These are phyloP conservation scores for Melanostoma scalare DNA, from an alignment of 2,888 invertebrate genomes.

Conservation along the genomic window DNA sequence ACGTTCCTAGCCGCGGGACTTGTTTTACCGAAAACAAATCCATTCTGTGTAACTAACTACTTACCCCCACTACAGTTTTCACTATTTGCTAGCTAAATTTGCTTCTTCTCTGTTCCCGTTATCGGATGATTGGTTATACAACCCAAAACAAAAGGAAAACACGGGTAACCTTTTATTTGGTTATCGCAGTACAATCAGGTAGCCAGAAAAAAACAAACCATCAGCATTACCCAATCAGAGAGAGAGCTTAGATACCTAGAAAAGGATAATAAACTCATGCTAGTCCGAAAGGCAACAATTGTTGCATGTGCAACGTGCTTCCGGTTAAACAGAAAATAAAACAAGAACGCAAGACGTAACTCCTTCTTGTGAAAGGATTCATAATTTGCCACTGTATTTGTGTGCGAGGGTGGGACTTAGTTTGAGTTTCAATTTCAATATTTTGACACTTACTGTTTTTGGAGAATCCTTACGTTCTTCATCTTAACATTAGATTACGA, in stretches of 20 bases:
- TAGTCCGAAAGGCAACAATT: slow-evolving; percentile 6
- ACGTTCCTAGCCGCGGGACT: slow-evolving; percentile 7
- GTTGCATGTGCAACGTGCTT: slow-evolving; percentile 47
- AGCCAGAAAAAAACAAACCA: background rate
- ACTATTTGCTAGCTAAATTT: too few relatives aligned
- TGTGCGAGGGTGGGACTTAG: too few relatives aligned
- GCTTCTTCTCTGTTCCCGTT: background rate
- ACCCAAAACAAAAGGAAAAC: slow-evolving; percentile 3
- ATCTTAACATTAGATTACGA: slow-evolving; percentile 43
- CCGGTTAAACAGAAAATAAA: background rate
- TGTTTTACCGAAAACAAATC: slow-evolving; percentile 1
- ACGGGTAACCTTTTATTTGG: slow-evolving; percentile 26
- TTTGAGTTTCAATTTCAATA: too few relatives aligned
- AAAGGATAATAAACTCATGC: too few relatives aligned
- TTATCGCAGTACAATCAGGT: background rate
- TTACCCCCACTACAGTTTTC: too few relatives aligned
- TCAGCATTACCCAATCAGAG: too few relatives aligned
- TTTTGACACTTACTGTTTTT: too few relatives aligned
- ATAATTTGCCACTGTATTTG: too few relatives aligned
- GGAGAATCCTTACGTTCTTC: background rate
- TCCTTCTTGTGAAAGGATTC: background rate
- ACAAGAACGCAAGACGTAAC: background rate
- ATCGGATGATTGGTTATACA: slow-evolving; percentile 9
- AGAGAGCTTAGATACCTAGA: background rate
- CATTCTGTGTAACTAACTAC: background rate